Base-by-base conservation (phyloP, 2,797 vertebrate genomes). In the Alfaro cultratus region DNA sequence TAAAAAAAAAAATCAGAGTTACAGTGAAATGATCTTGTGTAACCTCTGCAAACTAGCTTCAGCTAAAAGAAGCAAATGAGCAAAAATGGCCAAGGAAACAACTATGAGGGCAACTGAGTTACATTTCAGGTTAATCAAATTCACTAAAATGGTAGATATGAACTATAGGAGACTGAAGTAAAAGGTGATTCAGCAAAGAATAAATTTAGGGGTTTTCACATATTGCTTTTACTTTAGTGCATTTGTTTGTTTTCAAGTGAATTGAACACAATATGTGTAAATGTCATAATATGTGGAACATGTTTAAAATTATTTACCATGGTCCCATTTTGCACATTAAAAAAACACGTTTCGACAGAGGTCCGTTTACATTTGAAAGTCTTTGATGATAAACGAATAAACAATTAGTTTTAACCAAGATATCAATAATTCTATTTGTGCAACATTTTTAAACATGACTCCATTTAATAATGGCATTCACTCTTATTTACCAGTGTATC, bases 361-460 rank as follows among this genome's bases (percentile, higher is more conserved):
- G 7, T 36, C 2, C 12, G 10, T 41, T 26, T 41, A 68, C 6
- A 0, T n/a, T 43, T 1, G 4, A 41, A 15, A 15, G 23, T 15
- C 12, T 16, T n/a, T 45, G 26, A 45, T 26, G 10, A 29, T 18
- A 2, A 46, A 29, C 41, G 3, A 18, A 71, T 7, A 18, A 45
- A 71, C 29, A 45, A 29, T 71, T 46, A 29, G 10, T 46, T 70
- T 29, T 16, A 29, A 29, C 26, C 39, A 71, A 43, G 26, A 43
- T 71, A n/a, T 43, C 68, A 45, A 43, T 71, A n/a, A 45, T n/a
- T 67, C 62, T 67, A 3, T 39, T 67, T 67, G 62, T 67, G 16
- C 31, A 67, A 67, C 39, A 41, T 23, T 71, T n/a, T 13, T 45
- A 16, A 45, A 4, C 68, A 45, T 15, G 12, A 45, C 26, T 29